These are phyloP conservation scores for Ictidomys tridecemlineatus DNA, from an alignment of 2,113 vertebrate species.

Conservation along the genomic window DNA sequence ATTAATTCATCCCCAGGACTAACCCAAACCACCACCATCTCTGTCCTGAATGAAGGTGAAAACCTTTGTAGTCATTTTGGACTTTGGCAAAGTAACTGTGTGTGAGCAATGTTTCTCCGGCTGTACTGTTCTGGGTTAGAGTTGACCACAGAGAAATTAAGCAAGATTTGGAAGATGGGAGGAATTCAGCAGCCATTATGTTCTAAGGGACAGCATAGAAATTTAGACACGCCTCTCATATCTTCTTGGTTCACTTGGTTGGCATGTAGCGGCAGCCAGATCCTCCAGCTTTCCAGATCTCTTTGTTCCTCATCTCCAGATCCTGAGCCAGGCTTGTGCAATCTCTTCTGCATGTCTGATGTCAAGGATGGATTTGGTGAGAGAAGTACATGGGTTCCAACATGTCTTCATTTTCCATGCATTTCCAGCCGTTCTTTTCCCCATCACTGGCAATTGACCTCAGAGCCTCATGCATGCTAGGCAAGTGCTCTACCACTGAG, in stretches of 20 bases:
- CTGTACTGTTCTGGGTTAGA: not conserved
- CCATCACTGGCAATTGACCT: too few species aligned
- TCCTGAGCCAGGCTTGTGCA: not conserved
- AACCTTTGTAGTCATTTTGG: not conserved
- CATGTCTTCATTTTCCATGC: not conserved
- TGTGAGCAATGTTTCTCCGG: not conserved
- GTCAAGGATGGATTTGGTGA: not conserved
- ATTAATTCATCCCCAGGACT: not conserved
- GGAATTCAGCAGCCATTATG: not conserved
- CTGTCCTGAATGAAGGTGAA: not conserved
- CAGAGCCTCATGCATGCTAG: too few species aligned
- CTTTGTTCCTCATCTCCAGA: not conserved
- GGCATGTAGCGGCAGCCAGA: not conserved
- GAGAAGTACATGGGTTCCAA: not conserved
- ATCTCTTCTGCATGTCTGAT: not conserved
- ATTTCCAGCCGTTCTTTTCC: not conserved
- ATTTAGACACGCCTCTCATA: accelerated
- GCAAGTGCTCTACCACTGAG: too few species aligned
- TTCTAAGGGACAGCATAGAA: not conserved
- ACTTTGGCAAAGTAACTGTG: not conserved
- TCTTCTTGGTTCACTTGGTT: not conserved
- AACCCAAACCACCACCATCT: not conserved
- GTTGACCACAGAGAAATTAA: not conserved
- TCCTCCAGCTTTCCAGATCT: not conserved
- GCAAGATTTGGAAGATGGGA: not conserved